Conservation (phyloP, 2,113 vertebrate species). For the Clarias gariepinus region DNA sequence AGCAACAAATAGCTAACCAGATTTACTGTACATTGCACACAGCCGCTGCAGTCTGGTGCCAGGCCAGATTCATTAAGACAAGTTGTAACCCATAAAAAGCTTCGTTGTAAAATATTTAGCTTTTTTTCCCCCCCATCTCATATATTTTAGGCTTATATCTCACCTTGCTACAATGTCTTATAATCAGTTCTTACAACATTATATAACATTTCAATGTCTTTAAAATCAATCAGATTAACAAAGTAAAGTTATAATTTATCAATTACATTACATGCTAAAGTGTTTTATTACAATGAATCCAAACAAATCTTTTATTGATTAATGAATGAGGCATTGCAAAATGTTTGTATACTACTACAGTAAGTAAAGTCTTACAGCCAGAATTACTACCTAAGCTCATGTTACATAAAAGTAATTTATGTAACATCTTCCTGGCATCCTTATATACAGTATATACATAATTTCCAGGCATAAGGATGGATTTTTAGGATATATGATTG, state of each 20-base stretch:
- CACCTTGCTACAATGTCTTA: background rate
- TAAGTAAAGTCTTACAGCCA: background rate
- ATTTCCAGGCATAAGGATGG: too few relatives aligned
- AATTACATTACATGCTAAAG: background rate
- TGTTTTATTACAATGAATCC: background rate
- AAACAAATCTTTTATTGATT: background rate
- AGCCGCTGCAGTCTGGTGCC: background rate
- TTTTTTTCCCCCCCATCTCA: background rate
- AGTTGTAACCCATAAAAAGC: background rate
- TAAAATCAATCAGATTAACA: background rate
- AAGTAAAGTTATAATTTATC: background rate
- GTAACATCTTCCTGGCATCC: too few relatives aligned
- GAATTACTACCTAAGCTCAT: background rate
- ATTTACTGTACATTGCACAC: conserved; percentile 2
- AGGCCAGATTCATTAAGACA: conserved; percentile 17
- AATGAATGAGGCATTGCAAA: background rate
- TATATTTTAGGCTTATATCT: background rate
- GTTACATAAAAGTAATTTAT: background rate
- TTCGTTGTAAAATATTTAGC: background rate
- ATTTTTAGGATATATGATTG: too few relatives aligned
- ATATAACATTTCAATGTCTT: too few relatives aligned
- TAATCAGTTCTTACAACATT: background rate
- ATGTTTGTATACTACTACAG: too few relatives aligned
- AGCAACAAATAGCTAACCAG: background rate
- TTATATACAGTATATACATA: too few relatives aligned